Evolutionary conservation across 1,140 invertebrate species (phyloP).

Genomic region (Drosophila tani): DNA sequence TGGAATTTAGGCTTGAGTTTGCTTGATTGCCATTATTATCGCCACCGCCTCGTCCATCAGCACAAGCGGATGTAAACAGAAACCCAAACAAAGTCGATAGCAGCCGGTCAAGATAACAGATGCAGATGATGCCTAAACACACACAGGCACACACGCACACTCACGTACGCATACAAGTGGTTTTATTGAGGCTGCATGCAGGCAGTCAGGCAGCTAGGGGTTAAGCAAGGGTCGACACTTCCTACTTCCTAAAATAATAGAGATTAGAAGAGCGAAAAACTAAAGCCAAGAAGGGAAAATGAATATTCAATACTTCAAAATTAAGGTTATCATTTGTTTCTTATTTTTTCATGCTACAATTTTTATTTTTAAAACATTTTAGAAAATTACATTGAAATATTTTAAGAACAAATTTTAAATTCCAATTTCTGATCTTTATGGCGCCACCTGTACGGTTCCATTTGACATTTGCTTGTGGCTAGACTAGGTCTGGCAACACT

Average conservation of each 20-base stretch:
- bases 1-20: slow-evolving; percentile 13
- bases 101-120: slow-evolving; percentile 37
- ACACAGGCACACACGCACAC: slow-evolving; percentile 2
- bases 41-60: slow-evolving; percentile 3
- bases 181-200: slow-evolving; percentile 23
- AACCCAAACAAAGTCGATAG: slow-evolving; percentile 23
- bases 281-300: no score
- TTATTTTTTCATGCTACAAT: not conserved
- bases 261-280: not conserved
- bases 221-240: slow-evolving; percentile 17
- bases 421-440: not conserved
- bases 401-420: not conserved
- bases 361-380: not conserved
- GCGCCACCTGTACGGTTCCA: slow-evolving; percentile 2
- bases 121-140: slow-evolving; percentile 24
- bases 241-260: no score
- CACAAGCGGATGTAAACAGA: slow-evolving; percentile 37
- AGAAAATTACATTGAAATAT: not conserved
- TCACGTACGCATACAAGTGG: slow-evolving; percentile 6
- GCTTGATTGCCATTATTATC: slow-evolving; percentile 33
- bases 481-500: slow-evolving; percentile 18
- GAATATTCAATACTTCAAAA: not conserved
- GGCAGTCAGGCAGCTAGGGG: slow-evolving; percentile 7
- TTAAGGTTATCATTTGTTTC: not conserved
- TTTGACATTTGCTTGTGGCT: not conserved